Conservation (phyloP, 1,140 invertebrate species). For the Trypoxylus dichotomus region DNA sequence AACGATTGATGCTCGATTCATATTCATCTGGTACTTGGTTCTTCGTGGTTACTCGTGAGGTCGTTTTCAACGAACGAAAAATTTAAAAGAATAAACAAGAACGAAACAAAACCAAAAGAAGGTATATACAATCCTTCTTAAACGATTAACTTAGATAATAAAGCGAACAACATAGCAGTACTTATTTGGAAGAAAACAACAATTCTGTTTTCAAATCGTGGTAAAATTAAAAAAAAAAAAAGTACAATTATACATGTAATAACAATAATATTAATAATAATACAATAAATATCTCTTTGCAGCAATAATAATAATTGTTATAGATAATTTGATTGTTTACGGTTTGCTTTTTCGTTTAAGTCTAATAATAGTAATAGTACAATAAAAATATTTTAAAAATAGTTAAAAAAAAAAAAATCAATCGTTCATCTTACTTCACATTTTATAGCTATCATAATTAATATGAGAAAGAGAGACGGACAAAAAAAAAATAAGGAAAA, state of each 20-base stretch:
- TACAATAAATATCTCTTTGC: constrained; percentile 21
- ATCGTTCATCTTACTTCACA: neutral
- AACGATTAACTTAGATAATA: neutral
- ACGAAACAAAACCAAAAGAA: neutral
- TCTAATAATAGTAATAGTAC: constrained; percentile 1
- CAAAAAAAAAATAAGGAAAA: constrained; percentile 12
- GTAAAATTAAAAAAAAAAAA: constrained; percentile 32
- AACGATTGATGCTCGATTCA: too few relatives aligned
- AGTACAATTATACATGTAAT: constrained; percentile 30
- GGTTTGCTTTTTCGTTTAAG: neutral
- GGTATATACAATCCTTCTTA: neutral
- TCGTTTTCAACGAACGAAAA: neutral
- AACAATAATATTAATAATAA: constrained; percentile 25
- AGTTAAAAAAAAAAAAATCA: neutral
- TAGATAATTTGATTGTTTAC: neutral
- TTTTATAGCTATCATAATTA: neutral
- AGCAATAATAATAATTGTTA: constrained; percentile 13
- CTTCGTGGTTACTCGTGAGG: neutral
- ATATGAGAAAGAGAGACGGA: constrained; percentile 20
- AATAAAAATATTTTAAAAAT: constrained; percentile 7
- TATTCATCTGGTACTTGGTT: too few relatives aligned
- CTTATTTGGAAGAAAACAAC: constrained; percentile 26
- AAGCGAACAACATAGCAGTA: neutral
- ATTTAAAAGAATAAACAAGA: neutral
- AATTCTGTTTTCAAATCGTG: constrained; percentile 29